phyloP scores from a whole-genome alignment of 2,797 vertebrate genomes.

The Threskiornis aethiopicus region DNA sequence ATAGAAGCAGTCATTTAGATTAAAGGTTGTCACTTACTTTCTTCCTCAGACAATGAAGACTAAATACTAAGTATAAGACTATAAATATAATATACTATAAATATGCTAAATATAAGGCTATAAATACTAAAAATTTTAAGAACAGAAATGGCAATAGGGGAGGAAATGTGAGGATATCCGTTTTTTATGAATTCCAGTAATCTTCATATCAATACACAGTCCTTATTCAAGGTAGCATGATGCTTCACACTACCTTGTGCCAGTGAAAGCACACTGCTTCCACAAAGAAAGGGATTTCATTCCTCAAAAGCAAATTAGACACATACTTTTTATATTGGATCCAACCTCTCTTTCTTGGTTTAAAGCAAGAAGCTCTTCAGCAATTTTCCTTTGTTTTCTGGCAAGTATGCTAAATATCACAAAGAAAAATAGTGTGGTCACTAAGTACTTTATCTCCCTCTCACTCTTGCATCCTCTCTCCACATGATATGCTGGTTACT shows the following conservation, averaged over 20 bases:
- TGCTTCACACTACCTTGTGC: background rate
- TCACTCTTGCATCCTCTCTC: background rate
- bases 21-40: background rate
- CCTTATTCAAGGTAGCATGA: background rate
- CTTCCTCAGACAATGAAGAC: background rate
- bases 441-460: background rate
- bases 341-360: background rate
- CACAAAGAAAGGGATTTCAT: background rate
- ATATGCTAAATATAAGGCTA: background rate
- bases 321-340: background rate
- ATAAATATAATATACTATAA: background rate
- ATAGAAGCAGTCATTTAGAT: background rate
- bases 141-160: background rate
- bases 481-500: background rate
- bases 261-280: background rate
- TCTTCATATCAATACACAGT: background rate
- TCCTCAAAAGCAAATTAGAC: background rate
- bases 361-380: background rate
- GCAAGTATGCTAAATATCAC: background rate
- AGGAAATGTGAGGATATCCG: background rate
- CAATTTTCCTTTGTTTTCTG: background rate
- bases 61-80: background rate
- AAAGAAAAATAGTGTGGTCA: background rate
- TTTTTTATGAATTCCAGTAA: background rate
- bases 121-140: background rate